Percentiles rank a stretch among this genome's conserved stretches.
Evolutionary conservation across 1,140 invertebrate genomes (phyloP).

Genomic region (Polypedilum pembai): DNA sequence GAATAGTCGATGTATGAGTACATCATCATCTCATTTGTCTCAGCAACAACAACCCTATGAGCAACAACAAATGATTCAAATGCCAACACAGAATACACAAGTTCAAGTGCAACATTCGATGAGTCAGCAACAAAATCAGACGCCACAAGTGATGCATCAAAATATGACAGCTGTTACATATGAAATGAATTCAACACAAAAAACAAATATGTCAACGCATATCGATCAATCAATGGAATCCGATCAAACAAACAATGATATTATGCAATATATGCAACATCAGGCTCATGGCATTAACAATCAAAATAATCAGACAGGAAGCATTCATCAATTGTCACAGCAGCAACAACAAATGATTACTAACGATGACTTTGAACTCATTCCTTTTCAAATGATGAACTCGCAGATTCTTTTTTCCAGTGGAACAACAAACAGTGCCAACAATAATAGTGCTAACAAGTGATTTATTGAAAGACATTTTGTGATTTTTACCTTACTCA

Average conservation of each 20-base stretch:
- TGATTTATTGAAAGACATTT: not conserved
- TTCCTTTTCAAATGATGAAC: slow-evolving; percentile 23
- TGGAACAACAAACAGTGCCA: not conserved
- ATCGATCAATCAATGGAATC: slow-evolving; percentile 3
- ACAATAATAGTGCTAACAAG: not conserved
- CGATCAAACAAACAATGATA: not conserved
- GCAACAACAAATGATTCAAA: not conserved
- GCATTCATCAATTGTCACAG: slow-evolving; percentile 32
- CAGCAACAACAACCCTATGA: slow-evolving; percentile 36
- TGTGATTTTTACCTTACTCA: too few relatives aligned
- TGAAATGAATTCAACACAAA: slow-evolving; percentile 9
- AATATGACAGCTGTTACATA: not conserved
- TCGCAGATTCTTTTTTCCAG: not conserved
- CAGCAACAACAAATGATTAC: slow-evolving; percentile 32
- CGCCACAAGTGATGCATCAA: not conserved
- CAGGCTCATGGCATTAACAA: slow-evolving; percentile 32
- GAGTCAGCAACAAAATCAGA: slow-evolving; percentile 35
- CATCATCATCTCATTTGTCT: slow-evolving; percentile 31
- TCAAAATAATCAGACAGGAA: slow-evolving; percentile 29
- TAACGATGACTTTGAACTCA: not conserved
- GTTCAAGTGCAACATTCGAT: slow-evolving; percentile 35
- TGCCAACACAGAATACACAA: not conserved
- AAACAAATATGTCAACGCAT: not conserved
- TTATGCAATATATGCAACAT: slow-evolving; percentile 30
- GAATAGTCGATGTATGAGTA: slow-evolving; percentile 30